Base-by-base conservation (phyloP, 2,113 vertebrate genomes). In the Mastomys coucha region DNA sequence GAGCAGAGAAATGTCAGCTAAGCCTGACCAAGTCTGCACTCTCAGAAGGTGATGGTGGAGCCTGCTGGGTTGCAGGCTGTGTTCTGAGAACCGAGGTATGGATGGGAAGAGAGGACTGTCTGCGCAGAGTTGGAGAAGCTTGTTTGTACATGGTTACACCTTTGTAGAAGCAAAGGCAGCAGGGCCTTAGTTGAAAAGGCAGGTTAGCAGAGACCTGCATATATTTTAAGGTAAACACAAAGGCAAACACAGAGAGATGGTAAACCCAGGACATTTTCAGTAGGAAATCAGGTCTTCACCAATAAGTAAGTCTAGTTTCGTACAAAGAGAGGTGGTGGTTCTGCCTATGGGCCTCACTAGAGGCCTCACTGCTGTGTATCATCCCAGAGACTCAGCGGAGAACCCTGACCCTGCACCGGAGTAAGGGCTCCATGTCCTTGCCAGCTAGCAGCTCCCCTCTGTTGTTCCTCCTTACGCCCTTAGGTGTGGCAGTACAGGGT, bases 51-150 rank as follows among this genome's bases (percentile, higher is more conserved):
- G 42, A 26, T 81, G 69, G 77, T 81, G 91, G n/a, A 22, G 36
- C 4, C 87, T 28, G n/a, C 81, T 67, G 70, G 53, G 72, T 45
- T 56, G 36, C 33, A 93, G 67, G 53, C 36, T 81, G 51, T 67
- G 11, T 63, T 88, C 31, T 14, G 60, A 60, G 53, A 53, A 58
- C 13, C 5, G 28, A 31, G 49, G 91, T 33, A 36, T 65, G 80
- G 49, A 39, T 91, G 65, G 88, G 88, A 76, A 86, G 88, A 85
- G 65, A 91, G 49, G 91, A 85, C 45, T 84, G 20, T n/a, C 76
- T 89, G 39, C 80, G 24, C 87, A 53, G 45, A 78, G 8, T 82
- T 56, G 28, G 1, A 76, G 67, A 91, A 33, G 11, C 70, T 89
- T 51, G 22, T 49, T 72, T 87, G 72, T 69, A 53, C 89, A 77